Base-by-base conservation (phyloP, 2,888 invertebrate species). In the Agriopis aurantiaria region DNA sequence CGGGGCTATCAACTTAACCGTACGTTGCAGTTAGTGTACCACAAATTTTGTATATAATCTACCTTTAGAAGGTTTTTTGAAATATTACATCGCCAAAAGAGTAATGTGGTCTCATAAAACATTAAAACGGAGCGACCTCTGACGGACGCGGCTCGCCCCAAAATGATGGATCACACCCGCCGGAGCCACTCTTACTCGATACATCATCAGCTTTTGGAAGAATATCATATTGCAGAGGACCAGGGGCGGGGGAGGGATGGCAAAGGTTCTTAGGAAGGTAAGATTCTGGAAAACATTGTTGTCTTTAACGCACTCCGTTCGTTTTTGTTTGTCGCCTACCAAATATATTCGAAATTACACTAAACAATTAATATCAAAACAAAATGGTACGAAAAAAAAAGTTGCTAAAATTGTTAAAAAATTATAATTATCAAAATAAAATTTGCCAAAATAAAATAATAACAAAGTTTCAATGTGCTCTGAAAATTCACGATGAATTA, bases 161-260 rank as follows among this genome's bases (percentile, higher is more conserved):
- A 71, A 66, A 73, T 76, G 76, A 76, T 74, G 64, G 68, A 76
- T 74, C 68, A 59, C 72, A 11, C 17, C 12, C 17, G 43, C 62
- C 45, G 41, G 58, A 68, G 40, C 58, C 33, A 41, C 49, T 48
- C 51, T 11, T 41, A 23, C 57, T 33, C 53, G 41, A 68, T 63
- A 68, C 46, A 68, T 63, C 68, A 68, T 57, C 49, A 17, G 51
- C 53, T 60, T 52, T 56, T 55, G 8, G 23, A 43, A 46, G 57
- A 41, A 33, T 43, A 62, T 52, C 57, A 12, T 51, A 65, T 51
- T 58, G 65, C 49, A 58, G 8, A 9, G 33, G 33, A 5, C 6
- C 10, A n/a, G 9, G 3, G 40, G 41, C 14, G n/a, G 0, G 33
- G 53, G 17, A 23, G 9, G 14, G 3, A 8, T 4, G n/a, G 41